Percentiles rank a stretch among this genome's conserved stretches.
Evolutionary conservation across 2,113 vertebrate genomes (phyloP).

Genomic region (Urocolius indicus): DNA sequence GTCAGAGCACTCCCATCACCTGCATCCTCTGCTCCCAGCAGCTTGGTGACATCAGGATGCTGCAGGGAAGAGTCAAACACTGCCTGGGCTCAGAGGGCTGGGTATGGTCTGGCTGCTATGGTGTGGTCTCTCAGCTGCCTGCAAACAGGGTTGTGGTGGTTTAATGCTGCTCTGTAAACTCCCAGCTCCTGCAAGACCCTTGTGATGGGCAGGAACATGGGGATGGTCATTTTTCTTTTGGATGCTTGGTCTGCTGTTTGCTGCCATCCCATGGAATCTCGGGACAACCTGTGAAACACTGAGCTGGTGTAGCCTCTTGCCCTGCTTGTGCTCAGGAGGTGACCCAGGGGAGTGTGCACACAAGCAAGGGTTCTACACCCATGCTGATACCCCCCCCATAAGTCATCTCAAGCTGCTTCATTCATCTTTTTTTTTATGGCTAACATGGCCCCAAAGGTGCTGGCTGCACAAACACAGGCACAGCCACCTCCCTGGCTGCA

Average conservation of each 20-base stretch:
- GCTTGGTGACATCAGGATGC: not conserved
- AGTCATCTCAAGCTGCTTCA: not conserved
- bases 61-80: not conserved
- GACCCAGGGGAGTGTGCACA: not conserved
- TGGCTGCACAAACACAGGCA: not conserved
- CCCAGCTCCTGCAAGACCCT: not conserved
- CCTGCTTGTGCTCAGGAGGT: not conserved
- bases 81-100: not conserved
- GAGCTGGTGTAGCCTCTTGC: not conserved
- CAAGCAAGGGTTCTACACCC: not conserved
- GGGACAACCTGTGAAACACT: not conserved
- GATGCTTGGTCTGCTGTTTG: not conserved
- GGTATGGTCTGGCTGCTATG: fast-evolving
- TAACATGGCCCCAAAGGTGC: not conserved
- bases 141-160: not conserved
- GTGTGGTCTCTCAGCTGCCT: fast-evolving
- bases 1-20: not conserved
- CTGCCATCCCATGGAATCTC: not conserved
- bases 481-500: not conserved
- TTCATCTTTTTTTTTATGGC: not conserved
- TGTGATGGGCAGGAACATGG: fast-evolving
- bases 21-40: not conserved
- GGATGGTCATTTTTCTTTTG: fast-evolving
- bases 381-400: fast-evolving
- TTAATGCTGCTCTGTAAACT: not conserved